Percentiles rank a stretch among this genome's conserved stretches.
phyloP scores from a whole-genome alignment of 1,140 invertebrate species.

The Eurosta solidaginis region DNA sequence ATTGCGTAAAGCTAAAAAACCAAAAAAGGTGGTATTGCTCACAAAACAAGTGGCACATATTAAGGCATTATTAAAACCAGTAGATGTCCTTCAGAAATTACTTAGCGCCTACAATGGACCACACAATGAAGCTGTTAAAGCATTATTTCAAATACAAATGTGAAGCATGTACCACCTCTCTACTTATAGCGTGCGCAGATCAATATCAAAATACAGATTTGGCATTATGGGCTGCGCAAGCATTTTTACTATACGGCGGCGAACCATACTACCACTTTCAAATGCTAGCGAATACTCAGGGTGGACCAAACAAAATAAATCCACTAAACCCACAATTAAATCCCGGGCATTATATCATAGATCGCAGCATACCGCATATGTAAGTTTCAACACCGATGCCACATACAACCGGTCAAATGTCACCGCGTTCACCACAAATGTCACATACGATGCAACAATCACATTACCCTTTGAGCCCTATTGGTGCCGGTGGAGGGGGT shows the following conservation, averaged over 20 bases:
- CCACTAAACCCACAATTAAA: neutral
- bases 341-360: neutral
- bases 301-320: neutral
- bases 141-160: conserved; percentile 82
- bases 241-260: no score
- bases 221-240: no score
- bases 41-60: conserved; percentile 86
- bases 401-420: no score
- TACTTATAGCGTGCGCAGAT: no score
- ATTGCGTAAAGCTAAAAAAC: no score
- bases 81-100: conserved; percentile 74
- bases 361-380: conserved; percentile 35
- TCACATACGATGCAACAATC: conserved; percentile 20
- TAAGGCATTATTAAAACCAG: conserved; percentile 76
- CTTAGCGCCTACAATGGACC: conserved; percentile 80
- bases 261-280: conserved; percentile 61
- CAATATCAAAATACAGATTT: no score
- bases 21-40: no score
- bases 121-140: no score
- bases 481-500: no score
- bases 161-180: conserved; percentile 86
- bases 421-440: neutral
- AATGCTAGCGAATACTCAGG: neutral
- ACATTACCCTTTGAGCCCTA: conserved; percentile 46
- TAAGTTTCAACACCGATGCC: no score